Evolutionary conservation across 2,888 invertebrate species (phyloP), one percentile per base, ranked within the genome.

Genomic region (Corbicula japonica): DNA sequence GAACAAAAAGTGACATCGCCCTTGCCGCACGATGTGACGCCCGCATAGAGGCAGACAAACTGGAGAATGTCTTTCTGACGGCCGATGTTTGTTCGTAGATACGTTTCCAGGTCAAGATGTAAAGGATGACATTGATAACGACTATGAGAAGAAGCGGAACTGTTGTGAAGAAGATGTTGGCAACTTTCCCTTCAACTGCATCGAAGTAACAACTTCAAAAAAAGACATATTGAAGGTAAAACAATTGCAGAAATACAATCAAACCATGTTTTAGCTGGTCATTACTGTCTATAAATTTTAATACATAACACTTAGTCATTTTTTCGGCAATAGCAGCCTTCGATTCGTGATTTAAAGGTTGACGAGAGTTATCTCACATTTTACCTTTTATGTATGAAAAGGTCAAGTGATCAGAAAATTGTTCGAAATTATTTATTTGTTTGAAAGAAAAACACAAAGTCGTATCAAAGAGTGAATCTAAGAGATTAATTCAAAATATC

Each of bases 181-280:
- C 60, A 2, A 76, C 50, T 15, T 38, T 50, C 4, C 81, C 84
- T 52, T 81, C 79, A 0, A 84, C 75, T 10, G 71, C 79, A 46
- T 84, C 84, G 44, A 81, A 84, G 34, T 76, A 79, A 48, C 84
- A 84, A 50, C 84, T 84, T 74, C n/a, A 80, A 78, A 21, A 50
- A 50, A 10, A 50, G 23, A 54, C 30, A 50, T 50, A 54, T 23
- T 54, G 3, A 26, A 15, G n/a, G n/a, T n/a, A n/a, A n/a, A n/a
- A n/a, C n/a, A 18, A 12, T 41, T 41, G 10, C 41, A 41, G 41
- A 41, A 12, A 41, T 41, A 41, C n/a, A 41, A 41, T 18, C 10
- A 41, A 10, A 41, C n/a, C n/a, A n/a, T n/a, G n/a, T n/a, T n/a
- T n/a, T n/a, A n/a, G n/a, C n/a, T n/a, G n/a, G n/a, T n/a, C n/a